These are phyloP conservation scores for Ophion obscuratus DNA, from an alignment of 2,888 invertebrate genomes.

Conservation along the genomic window DNA sequence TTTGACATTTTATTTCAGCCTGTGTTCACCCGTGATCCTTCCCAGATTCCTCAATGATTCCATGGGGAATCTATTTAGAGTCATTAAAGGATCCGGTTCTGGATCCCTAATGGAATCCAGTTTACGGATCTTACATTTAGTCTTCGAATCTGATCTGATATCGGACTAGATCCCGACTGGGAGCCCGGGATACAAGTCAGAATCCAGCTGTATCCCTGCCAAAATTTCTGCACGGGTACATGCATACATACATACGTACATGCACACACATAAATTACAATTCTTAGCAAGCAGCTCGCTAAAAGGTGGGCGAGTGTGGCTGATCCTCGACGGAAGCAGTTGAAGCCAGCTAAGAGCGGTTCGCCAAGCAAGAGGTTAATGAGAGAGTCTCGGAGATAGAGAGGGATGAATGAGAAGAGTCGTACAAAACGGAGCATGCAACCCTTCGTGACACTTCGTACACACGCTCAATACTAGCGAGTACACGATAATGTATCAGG, in stretches of 20 bases:
- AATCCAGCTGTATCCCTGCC: too few species aligned
- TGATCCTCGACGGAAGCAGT: conserved; percentile 76
- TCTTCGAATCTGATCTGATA: too few species aligned
- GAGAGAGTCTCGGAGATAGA: conserved; percentile 67
- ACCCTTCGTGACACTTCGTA: conserved; percentile 52
- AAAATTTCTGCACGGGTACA: too few species aligned
- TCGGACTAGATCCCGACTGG: too few species aligned
- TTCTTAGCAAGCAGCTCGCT: conserved; percentile 55
- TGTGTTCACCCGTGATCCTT: too few species aligned
- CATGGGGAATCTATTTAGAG: too few species aligned
- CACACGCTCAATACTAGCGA: conserved; percentile 8
- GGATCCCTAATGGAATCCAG: too few species aligned
- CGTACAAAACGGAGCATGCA: conserved; percentile 44
- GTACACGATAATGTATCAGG: conserved; percentile 8
- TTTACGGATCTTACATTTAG: too few species aligned
- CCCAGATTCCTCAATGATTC: too few species aligned
- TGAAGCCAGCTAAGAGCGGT: conserved; percentile 77
- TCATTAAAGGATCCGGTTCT: too few species aligned
- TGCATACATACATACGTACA: not conserved
- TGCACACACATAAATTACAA: not conserved
- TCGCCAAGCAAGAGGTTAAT: conserved; percentile 76
- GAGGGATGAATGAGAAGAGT: conserved; percentile 46
- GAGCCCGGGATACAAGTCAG: too few species aligned
- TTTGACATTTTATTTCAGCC: too few species aligned
- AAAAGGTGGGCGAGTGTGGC: conserved; percentile 72